Conservation (phyloP, 2,888 invertebrate genomes). For the Conchocele bisecta region DNA sequence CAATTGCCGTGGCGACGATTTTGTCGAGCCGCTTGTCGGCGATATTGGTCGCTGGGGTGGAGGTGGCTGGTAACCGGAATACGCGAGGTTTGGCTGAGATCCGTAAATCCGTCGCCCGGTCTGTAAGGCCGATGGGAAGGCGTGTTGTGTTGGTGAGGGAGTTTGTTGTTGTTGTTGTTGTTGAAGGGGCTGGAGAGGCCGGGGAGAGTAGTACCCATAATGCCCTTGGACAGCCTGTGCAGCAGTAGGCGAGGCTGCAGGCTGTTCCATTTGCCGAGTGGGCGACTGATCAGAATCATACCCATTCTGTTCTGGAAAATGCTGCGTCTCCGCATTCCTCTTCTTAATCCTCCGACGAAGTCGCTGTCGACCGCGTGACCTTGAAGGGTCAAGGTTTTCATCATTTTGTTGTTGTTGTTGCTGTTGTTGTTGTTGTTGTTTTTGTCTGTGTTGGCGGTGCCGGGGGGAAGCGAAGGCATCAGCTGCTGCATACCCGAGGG, state of each 20-base stretch:
- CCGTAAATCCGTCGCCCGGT: constrained; percentile 51
- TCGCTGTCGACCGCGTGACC: constrained; percentile 38
- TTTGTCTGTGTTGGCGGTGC: constrained; percentile 9
- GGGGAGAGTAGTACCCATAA: constrained; percentile 56
- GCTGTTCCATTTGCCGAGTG: too few relatives aligned
- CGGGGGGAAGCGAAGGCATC: constrained; percentile 66
- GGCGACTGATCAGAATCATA: constrained; percentile 65
- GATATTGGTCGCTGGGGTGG: constrained; percentile 31
- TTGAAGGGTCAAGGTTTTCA: constrained; percentile 18
- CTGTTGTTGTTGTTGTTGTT: neutral
- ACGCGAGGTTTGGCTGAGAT: constrained; percentile 57
- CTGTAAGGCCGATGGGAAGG: constrained; percentile 14
- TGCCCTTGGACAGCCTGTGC: constrained; percentile 48
- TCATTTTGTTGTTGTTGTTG: constrained; percentile 28
- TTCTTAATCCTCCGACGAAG: constrained; percentile 35
- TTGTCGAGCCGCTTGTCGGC: constrained; percentile 41
- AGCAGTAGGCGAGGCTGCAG: constrained; percentile 29
- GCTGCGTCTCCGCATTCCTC: constrained; percentile 47
- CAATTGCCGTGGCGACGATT: constrained; percentile 21
- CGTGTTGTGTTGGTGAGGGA: neutral
- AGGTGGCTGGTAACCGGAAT: constrained; percentile 56
- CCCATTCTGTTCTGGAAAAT: constrained; percentile 50
- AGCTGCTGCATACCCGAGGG: constrained; percentile 76
- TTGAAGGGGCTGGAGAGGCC: constrained; percentile 28
- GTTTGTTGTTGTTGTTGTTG: constrained; percentile 1